A percentile compares a stretch with the other conserved stretches of the same genome.
Conservation (phyloP, 2,113 vertebrate genomes). For the Tiliqua scincoides region DNA sequence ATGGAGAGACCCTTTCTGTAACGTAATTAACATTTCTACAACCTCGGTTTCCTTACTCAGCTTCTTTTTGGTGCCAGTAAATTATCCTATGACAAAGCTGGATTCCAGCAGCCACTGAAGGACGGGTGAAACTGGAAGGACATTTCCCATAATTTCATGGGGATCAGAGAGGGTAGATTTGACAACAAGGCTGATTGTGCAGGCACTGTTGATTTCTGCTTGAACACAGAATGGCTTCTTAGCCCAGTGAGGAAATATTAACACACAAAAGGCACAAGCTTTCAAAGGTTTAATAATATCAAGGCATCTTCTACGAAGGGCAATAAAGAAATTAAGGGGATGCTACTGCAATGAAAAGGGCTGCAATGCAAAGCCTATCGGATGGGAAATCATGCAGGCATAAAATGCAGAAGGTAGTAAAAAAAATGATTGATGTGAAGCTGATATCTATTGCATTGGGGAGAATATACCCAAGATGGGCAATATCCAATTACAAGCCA, state of each 20-base stretch:
- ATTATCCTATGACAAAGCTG: neutral
- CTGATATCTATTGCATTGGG: neutral
- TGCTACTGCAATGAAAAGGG: neutral
- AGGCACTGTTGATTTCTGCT: slow-evolving; percentile 15
- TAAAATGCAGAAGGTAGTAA: neutral
- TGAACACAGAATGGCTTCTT: slow-evolving; percentile 24
- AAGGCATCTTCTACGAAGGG: slow-evolving; percentile 19
- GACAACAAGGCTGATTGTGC: neutral
- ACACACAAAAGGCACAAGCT: neutral
- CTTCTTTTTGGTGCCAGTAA: slow-evolving; percentile 18
- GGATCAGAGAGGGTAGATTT: neutral
- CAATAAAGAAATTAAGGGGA: slow-evolving; percentile 21
- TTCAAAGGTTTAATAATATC: slow-evolving; percentile 16
- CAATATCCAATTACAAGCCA: neutral
- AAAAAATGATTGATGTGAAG: neutral
- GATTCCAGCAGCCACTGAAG: neutral
- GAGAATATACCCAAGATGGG: neutral
- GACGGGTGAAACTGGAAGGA: slow-evolving; percentile 16
- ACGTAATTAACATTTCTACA: slow-evolving; percentile 22
- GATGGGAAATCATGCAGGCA: slow-evolving; percentile 1
- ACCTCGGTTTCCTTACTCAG: slow-evolving; percentile 2
- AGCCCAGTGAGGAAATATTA: slow-evolving; percentile 25
- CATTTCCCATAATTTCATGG: slow-evolving; percentile 18
- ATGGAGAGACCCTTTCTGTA: neutral
- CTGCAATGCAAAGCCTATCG: neutral